These are phyloP conservation scores for Trachops cirrhosus DNA, from an alignment of 2,797 vertebrate species.

Conservation along the genomic window DNA sequence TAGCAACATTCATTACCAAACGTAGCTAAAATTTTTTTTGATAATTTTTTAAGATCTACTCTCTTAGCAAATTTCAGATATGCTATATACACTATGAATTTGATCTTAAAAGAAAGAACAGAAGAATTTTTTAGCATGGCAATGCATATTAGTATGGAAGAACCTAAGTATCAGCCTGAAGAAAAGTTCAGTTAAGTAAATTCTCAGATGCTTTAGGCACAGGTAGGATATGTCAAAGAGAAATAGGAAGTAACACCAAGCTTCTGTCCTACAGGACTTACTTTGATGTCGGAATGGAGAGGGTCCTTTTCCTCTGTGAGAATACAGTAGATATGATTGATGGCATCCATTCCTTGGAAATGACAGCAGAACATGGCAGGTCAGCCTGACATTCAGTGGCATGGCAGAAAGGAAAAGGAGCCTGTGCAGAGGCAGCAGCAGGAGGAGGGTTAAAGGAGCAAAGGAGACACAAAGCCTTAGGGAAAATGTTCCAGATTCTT, in stretches of 20 bases:
- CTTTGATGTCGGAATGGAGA: not conserved
- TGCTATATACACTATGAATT: not conserved
- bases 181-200: slow-evolving; percentile 8
- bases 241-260: not conserved
- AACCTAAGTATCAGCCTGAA: not conserved
- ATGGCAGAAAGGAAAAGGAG: slow-evolving; percentile 14
- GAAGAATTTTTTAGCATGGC: not conserved
- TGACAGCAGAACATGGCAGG: not conserved
- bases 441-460: not conserved
- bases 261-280: not conserved
- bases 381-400: slow-evolving; percentile 50
- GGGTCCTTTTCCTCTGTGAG: slow-evolving; percentile 9
- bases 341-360: not conserved
- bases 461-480: not conserved
- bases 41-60: not conserved
- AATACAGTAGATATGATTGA: not conserved
- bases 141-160: not conserved
- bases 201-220: slow-evolving; percentile 9
- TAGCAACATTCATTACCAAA: not conserved
- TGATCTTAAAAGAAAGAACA: slow-evolving; percentile 22
- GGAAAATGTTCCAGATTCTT: slow-evolving; percentile 9
- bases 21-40: not conserved
- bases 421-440: slow-evolving; percentile 43
- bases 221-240: not conserved
- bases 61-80: not conserved